phyloP scores from a whole-genome alignment of 2,888 invertebrate species.

The Chelonus formosanus region DNA sequence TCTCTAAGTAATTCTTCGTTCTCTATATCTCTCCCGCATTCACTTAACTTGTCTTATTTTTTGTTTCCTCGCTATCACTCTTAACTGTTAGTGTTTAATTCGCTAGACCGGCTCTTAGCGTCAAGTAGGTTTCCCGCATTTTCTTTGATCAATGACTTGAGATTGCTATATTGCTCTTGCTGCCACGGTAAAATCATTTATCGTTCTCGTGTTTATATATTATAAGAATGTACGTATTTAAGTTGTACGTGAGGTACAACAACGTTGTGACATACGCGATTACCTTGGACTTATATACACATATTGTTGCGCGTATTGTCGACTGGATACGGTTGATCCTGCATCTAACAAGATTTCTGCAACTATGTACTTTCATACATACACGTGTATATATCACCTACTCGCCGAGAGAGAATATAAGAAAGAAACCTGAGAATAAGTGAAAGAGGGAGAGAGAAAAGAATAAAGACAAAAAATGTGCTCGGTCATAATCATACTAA shows the following conservation, averaged over 20 bases:
- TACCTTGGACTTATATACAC: conserved; percentile 57
- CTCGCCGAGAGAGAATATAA: no score
- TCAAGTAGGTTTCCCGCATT: conserved; percentile 46
- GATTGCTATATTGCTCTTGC: conserved; percentile 35
- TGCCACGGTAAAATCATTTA: conserved; percentile 17
- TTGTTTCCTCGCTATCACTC: conserved; percentile 14
- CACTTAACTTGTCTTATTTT: conserved; percentile 29
- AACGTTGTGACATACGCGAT: conserved; percentile 60
- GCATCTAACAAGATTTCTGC: conserved; percentile 8
- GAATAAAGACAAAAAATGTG: no score
- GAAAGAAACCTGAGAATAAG: no score
- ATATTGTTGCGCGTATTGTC: conserved; percentile 41
- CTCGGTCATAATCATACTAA: no score
- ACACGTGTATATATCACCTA: conserved; percentile 11
- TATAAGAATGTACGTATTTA: conserved; percentile 23
- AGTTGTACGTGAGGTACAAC: conserved; percentile 17
- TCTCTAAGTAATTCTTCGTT: conserved; percentile 41
- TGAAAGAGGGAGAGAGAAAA: no score
- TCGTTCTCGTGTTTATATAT: conserved; percentile 20
- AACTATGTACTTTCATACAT: conserved; percentile 4
- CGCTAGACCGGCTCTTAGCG: conserved; percentile 20
- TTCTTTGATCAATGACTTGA: conserved; percentile 54
- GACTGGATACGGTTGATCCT: conserved; percentile 29
- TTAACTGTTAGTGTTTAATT: conserved; percentile 21
- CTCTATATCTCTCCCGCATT: conserved; percentile 29